Evolutionary conservation across 2,888 invertebrate genomes (phyloP).

Genomic region (Lasioglossum leucozonium): DNA sequence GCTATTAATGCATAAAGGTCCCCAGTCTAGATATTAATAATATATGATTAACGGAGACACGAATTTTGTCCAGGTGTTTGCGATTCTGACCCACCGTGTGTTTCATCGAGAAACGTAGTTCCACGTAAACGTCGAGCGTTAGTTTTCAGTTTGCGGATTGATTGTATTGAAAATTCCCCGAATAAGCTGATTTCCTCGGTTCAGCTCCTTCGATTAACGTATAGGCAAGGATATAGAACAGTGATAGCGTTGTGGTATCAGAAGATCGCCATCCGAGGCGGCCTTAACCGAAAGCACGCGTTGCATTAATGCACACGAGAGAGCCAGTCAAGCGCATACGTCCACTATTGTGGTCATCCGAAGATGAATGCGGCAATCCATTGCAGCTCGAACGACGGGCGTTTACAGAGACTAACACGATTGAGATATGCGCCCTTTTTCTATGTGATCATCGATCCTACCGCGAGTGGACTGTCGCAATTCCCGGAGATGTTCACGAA

Average conservation of each 20-base stretch:
- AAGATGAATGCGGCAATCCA: conserved; percentile 64
- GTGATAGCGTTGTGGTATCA: conserved; percentile 71
- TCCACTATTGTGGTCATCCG: conserved; percentile 68
- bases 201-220: conserved; percentile 35
- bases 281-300: conserved; percentile 77
- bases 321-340: conserved; percentile 60
- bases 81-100: neutral
- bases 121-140: neutral
- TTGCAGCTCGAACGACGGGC: conserved; percentile 40
- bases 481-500: neutral
- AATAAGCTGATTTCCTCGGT: neutral
- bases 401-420: conserved; percentile 30
- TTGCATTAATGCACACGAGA: conserved; percentile 72
- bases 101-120: neutral
- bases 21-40: too few relatives aligned
- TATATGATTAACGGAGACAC: neutral
- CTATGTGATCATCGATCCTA: neutral
- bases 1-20: too few relatives aligned
- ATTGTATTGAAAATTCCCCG: neutral
- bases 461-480: neutral
- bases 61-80: neutral
- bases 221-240: conserved; percentile 20
- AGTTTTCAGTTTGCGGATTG: neutral
- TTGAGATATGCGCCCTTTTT: conserved; percentile 20
- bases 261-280: conserved; percentile 68